These are phyloP conservation scores for Microcebus griseorufus DNA, from an alignment of 2,113 vertebrate genomes.

Conservation along the genomic window DNA sequence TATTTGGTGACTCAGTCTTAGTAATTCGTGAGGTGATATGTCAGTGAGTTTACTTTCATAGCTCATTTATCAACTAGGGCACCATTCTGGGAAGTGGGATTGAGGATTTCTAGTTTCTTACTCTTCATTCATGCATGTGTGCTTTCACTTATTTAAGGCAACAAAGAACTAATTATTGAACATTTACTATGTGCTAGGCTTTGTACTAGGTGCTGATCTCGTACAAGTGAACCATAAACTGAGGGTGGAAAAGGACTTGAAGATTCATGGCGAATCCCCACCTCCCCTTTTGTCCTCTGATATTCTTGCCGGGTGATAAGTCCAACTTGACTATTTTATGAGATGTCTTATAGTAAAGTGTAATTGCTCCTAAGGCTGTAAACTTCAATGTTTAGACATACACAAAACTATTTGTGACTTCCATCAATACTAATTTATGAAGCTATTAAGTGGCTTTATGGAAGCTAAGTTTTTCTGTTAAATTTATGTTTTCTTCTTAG, in stretches of 20 bases:
- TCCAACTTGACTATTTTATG: neutral
- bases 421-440: neutral
- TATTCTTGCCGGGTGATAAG: neutral
- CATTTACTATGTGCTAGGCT: neutral
- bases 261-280: neutral
- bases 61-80: neutral
- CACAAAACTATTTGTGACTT: neutral
- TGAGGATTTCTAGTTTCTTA: neutral
- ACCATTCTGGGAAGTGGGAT: neutral
- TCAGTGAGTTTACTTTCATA: conserved; percentile 5
- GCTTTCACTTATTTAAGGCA: conserved; percentile 6
- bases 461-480: neutral
- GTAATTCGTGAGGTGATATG: neutral
- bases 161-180: neutral
- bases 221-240: neutral
- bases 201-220: neutral
- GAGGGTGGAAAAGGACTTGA: neutral
- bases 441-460: neutral
- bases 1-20: conserved; percentile 16
- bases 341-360: neutral
- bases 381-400: neutral
- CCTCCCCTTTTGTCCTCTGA: neutral
- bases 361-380: neutral
- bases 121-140: neutral
- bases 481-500: conserved; percentile 30